Conservation (phyloP, 2,797 vertebrate species). For the Garrulus glandarius region DNA sequence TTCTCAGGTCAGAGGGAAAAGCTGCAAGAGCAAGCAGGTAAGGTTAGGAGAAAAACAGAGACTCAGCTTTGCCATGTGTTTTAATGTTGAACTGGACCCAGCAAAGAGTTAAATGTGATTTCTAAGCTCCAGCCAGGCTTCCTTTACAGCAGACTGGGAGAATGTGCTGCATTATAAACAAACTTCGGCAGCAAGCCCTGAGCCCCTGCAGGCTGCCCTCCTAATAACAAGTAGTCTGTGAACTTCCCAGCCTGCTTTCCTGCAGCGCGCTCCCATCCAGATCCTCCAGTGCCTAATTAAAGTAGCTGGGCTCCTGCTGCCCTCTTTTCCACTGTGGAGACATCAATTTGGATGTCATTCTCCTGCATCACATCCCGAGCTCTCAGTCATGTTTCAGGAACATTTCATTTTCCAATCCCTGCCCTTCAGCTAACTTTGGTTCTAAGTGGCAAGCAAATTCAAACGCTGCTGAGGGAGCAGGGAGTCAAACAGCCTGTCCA, state of each 20-base stretch:
- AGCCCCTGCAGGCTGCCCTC: conserved; percentile 30
- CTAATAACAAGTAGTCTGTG: conserved; percentile 19
- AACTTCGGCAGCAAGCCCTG: background rate
- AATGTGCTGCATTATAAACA: conserved; percentile 48
- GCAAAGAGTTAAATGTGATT: conserved; percentile 25
- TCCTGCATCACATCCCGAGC: background rate
- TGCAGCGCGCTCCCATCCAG: background rate
- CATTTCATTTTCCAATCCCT: background rate
- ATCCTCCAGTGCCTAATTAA: conserved; percentile 56
- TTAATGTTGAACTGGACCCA: background rate
- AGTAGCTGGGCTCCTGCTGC: conserved; percentile 22
- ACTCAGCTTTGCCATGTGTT: background rate
- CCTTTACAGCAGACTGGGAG: background rate
- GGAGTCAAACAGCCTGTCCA: background rate
- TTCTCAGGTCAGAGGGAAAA: background rate
- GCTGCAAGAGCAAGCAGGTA: background rate
- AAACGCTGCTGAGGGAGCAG: background rate
- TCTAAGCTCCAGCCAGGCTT: background rate
- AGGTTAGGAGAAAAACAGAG: background rate
- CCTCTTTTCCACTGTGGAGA: background rate
- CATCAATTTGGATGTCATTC: conserved; percentile 41
- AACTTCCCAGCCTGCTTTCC: background rate
- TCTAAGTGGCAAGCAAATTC: background rate
- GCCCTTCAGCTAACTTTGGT: conserved; percentile 24
- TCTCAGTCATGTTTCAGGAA: background rate